A percentile compares a stretch with the other conserved stretches of the same genome.
phyloP scores from a whole-genome alignment of 2,113 vertebrate species.

The Sebastes schlegelii region DNA sequence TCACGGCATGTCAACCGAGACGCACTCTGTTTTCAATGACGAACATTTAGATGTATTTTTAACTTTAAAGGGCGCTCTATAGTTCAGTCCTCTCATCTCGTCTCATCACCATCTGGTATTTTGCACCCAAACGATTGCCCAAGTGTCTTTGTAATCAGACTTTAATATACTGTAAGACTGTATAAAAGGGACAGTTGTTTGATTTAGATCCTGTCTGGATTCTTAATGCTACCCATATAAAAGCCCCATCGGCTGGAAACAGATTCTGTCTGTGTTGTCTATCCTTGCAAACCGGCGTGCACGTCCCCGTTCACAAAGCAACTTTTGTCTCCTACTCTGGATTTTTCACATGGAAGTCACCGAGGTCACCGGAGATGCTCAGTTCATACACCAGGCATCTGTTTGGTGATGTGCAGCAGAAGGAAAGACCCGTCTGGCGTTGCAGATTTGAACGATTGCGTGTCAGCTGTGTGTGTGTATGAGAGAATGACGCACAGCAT shows the following conservation, averaged over 20 bases:
- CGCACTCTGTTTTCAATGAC: constrained; percentile 51
- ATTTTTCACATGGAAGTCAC: neutral
- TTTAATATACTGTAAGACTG: constrained; percentile 38
- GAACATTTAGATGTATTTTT: constrained; percentile 48
- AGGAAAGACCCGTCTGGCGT: neutral
- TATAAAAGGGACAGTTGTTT: constrained; percentile 31
- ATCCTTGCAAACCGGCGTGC: neutral
- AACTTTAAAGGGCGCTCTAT: neutral
- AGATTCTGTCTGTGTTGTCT: neutral
- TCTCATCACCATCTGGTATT: constrained; percentile 53
- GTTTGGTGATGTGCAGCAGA: neutral
- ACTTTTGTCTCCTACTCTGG: neutral
- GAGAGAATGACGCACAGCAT: neutral
- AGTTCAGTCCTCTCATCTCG: constrained; percentile 23
- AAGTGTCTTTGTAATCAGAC: constrained; percentile 70
- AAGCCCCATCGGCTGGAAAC: neutral
- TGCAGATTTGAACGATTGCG: neutral
- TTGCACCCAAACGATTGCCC: constrained; percentile 38
- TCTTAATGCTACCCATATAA: constrained; percentile 45
- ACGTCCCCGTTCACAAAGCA: neutral
- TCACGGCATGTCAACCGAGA: constrained; percentile 22
- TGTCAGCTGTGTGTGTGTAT: neutral
- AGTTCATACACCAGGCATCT: constrained; percentile 17
- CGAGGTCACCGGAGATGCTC: constrained; percentile 24
- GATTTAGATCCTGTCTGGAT: constrained; percentile 42